A percentile compares a stretch with the other conserved stretches of the same genome.
These are phyloP conservation scores for Drosophila pectinifera DNA, from an alignment of 1,140 invertebrate genomes.

Conservation along the genomic window DNA sequence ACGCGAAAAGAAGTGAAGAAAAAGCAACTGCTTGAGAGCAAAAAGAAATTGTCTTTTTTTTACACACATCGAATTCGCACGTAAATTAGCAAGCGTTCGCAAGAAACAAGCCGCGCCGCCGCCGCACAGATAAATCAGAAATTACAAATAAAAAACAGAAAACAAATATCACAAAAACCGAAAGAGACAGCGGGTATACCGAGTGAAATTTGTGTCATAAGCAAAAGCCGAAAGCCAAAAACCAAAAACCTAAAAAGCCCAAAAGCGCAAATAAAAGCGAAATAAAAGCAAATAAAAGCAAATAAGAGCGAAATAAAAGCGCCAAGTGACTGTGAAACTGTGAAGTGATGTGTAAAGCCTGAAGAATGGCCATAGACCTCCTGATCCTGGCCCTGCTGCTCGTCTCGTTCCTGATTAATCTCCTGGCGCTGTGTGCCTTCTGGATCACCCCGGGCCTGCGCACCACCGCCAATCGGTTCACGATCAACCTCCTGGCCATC, in stretches of 20 bases:
- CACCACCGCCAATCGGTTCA: conserved; percentile 84
- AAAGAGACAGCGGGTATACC: conserved; percentile 53
- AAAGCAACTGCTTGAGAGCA: conserved; percentile 30
- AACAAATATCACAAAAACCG: conserved; percentile 29
- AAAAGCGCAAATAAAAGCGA: conserved; percentile 19
- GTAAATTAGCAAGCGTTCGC: conserved; percentile 81
- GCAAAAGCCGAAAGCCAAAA: conserved; percentile 38
- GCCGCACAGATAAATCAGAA: conserved; percentile 12
- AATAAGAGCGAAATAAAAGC: conserved; percentile 25
- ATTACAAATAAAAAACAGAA: conserved; percentile 14
- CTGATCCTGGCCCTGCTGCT: conserved; percentile 82
- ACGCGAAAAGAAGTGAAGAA: conserved; percentile 29
- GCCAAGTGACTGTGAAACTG: conserved; percentile 70
- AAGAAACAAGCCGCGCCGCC: conserved; percentile 67
- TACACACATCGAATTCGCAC: conserved; percentile 62
- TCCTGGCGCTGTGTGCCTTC: conserved; percentile 83
- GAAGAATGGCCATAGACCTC: conserved; percentile 84
- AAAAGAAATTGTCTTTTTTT: conserved; percentile 68
- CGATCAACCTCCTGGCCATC: conserved; percentile 83
- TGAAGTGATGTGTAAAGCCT: conserved; percentile 71
- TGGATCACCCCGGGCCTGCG: conserved; percentile 83
- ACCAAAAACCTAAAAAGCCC: conserved; percentile 28
- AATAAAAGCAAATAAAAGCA: conserved; percentile 21
- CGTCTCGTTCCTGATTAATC: conserved; percentile 82
- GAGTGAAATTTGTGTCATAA: conserved; percentile 74